Evolutionary conservation across 2,113 vertebrate genomes (phyloP), one percentile per base, ranked within the genome.

Genomic region (Hiodon tergisus): DNA sequence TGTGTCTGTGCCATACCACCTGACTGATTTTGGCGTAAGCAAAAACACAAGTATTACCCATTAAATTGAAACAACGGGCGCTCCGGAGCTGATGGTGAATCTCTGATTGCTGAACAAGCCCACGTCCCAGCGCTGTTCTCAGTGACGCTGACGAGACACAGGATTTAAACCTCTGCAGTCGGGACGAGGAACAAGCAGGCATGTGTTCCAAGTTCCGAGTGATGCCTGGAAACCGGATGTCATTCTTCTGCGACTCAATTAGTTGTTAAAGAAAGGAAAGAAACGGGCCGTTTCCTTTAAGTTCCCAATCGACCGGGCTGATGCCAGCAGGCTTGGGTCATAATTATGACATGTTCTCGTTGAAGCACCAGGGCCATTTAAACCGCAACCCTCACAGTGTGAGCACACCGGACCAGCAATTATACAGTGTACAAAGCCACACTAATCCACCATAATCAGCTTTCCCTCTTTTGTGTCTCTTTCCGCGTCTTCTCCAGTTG

Each of bases 401-500:
- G 31, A 31, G 31, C 31, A 31, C 53, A 57, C 51, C 16, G 16
- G 53, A 70, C 51, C 4, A 10, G 9, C 53, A 70, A 70, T 70
- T 57, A 70, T 17, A 57, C 52, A 31, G 7, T 31, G 69, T 53
- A 13, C 1, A 70, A 55, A 70, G 13, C 69, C 17, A 31, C 53
- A 57, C 53, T 70, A 70, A 70, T 70, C 69, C 69, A 70, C 10
- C 8, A 16, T 70, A 70, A 70, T 55, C 69, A 55, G 31, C 69
- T 70, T 31, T 57, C 14, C 69, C 69, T 11, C 53, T 31, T 58
- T 70, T 70, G 51, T 70, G 53, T 2, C 31, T 53, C 69, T 70
- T 53, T 5, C 16, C 57, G 48, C 7, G 7, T 80, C 76, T 81
- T 31, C 70, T 75, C 57, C 69, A 4, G 11, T 60, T 8, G 75